phyloP scores from a whole-genome alignment of 1,140 invertebrate species.

The Trichoplusia ni region DNA sequence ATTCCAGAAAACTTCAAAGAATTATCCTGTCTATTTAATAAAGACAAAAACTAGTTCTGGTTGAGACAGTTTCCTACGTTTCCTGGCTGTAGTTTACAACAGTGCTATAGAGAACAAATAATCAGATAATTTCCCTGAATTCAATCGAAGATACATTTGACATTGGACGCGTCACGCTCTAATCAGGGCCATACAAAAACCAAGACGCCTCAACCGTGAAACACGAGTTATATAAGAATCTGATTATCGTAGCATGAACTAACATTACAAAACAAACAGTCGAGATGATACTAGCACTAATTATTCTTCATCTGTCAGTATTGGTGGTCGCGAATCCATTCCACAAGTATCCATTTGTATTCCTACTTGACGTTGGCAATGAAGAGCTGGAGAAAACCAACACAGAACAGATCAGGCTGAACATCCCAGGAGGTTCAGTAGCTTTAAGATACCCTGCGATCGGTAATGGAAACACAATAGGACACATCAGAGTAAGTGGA shows the following conservation, averaged over 20 bases:
- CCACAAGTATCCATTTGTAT: conserved; percentile 72
- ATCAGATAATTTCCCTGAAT: conserved; percentile 40
- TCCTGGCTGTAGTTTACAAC: neutral
- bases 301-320: conserved; percentile 44
- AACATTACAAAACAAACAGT: conserved; percentile 48
- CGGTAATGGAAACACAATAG: conserved; percentile 60
- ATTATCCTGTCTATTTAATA: no score
- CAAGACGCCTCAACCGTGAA: conserved; percentile 60
- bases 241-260: conserved; percentile 62
- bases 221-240: conserved; percentile 68
- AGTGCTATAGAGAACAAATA: neutral
- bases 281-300: conserved; percentile 62
- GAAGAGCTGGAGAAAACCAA: conserved; percentile 68
- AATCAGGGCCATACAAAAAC: conserved; percentile 69
- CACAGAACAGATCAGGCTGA: conserved; percentile 66
- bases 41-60: no score
- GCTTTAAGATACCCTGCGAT: conserved; percentile 68
- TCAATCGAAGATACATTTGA: conserved; percentile 48
- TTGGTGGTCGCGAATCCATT: conserved; percentile 57
- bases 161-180: conserved; percentile 58
- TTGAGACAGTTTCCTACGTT: no score
- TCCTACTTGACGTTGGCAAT: conserved; percentile 73
- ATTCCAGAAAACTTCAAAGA: no score
- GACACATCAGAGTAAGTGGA: conserved; percentile 67
- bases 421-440: conserved; percentile 64